Evolutionary conservation across 2,888 invertebrate species (phyloP).

Genomic region (Cheilosia vernalis): DNA sequence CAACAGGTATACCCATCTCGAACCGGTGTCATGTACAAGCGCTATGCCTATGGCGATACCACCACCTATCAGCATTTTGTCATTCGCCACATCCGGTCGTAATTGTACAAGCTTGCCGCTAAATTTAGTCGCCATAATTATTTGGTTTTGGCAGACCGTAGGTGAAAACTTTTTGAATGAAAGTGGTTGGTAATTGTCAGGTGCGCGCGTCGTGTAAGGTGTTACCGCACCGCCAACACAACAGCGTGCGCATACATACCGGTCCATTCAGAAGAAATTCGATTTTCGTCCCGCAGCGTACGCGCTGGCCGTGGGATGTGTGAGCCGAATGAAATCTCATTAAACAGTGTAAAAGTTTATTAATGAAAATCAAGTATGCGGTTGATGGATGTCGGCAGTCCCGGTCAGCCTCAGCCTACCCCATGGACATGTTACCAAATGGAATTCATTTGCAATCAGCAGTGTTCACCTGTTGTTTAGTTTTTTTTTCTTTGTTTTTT

Average conservation of each 20-base stretch:
- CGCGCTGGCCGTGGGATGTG: conserved; percentile 6
- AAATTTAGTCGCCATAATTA: conserved; percentile 69
- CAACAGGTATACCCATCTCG: conserved; percentile 45
- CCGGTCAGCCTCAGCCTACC: not conserved
- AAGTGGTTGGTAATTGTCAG: conserved; percentile 65
- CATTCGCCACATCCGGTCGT: conserved; percentile 71
- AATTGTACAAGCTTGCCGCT: conserved; percentile 64
- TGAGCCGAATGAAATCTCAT: conserved; percentile 44
- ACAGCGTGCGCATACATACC: not conserved
- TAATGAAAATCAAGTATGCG: conserved; percentile 53
- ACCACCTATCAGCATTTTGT: conserved; percentile 61
- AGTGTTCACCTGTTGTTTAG: not conserved
- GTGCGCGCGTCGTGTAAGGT: conserved; percentile 32
- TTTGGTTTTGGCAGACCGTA: conserved; percentile 59
- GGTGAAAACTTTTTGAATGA: conserved; percentile 69
- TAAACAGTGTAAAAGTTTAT: conserved; percentile 47
- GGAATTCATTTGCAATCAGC: conserved; percentile 12
- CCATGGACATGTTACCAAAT: conserved; percentile 29
- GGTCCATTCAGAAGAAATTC: conserved; percentile 47
- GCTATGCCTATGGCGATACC: conserved; percentile 43
- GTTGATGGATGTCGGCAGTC: conserved; percentile 54
- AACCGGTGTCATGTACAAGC: conserved; percentile 47
- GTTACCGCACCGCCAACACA: conserved; percentile 11
- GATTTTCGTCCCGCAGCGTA: conserved; percentile 27
- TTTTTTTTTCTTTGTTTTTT: not conserved